Base-by-base conservation (phyloP, 37 sponge, comb jelly and placozoan genomes). In the Diacarnus erythraeanus region DNA sequence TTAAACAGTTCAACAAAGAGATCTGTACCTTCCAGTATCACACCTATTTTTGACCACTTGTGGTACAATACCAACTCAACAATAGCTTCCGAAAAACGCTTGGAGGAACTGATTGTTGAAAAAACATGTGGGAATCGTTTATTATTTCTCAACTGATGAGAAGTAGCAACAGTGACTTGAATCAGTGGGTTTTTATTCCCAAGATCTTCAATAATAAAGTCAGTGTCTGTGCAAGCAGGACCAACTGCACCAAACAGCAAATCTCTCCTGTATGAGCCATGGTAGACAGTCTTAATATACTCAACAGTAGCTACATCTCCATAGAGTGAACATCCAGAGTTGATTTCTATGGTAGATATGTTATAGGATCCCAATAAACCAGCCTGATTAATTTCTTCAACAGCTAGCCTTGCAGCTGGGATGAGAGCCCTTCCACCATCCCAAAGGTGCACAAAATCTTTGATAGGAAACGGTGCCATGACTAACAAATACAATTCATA, bases 361-460 rank as follows among this genome's bases (percentile, higher is more conserved):
- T 31, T 5, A 36, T 69, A 69, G 5, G 10, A 6, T 8, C 38
- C 20, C 69, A 36, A 17, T 4, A 20, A 36, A 8, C 21, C 10
- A 8, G 38, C 38, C 5, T 6, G 29, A 39, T 69, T 69, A 2
- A 69, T 30, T 17, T 69, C 34, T 36, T 69, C 69, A 4, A 69
- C 69, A 36, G 69, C 69, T 39, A 69, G 38, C 5, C 39, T 17
- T 9, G 69, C 69, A 31, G 69, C 69, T 21, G 69, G 69, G 21
- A 69, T 8, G 34, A 69, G 38, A 20, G 38, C 69, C 35, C 38
- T 17, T 20, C 69, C 69, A 10, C 69, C 69, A 69, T 69, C 31
- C 69, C 69, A 69, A 4, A 47, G 51, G 12, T 6, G 10, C 6
- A 15, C 12, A 12, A 47, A 12, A 47, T 15, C 12, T 15, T 6